phyloP scores from a whole-genome alignment of 1,140 invertebrate species.

The Aporrectodea caliginosa region DNA sequence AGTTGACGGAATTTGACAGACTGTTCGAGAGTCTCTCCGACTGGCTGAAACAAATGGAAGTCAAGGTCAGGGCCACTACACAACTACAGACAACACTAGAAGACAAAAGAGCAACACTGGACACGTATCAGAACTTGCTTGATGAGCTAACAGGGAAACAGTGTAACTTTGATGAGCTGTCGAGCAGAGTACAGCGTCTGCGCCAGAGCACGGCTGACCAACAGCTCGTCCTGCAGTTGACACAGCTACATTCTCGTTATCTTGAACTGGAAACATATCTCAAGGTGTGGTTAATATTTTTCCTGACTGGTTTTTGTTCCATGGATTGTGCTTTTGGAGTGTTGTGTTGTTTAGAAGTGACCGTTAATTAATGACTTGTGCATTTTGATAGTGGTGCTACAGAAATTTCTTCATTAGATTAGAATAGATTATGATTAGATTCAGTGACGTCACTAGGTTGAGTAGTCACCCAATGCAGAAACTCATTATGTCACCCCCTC shows the following conservation, averaged over 20 bases:
- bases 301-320: too few species aligned
- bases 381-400: too few species aligned
- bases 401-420: too few species aligned
- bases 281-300: too few species aligned
- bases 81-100: conserved; percentile 84
- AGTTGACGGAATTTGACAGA: conserved; percentile 48
- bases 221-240: conserved; percentile 84
- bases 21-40: conserved; percentile 75
- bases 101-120: conserved; percentile 82
- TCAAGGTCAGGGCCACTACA: conserved; percentile 83
- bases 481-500: too few species aligned
- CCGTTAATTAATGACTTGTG: too few species aligned
- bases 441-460: too few species aligned
- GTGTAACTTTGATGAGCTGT: conserved; percentile 46
- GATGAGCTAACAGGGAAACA: conserved; percentile 47
- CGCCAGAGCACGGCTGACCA: conserved; percentile 63
- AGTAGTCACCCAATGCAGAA: too few species aligned
- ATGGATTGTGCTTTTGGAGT: too few species aligned
- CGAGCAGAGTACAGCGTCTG: conserved; percentile 46
- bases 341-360: too few species aligned
- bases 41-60: conserved; percentile 87
- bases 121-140: conserved; percentile 46
- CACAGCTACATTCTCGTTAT: conserved; percentile 84
- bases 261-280: conserved; percentile 82
- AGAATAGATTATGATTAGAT: too few species aligned